A percentile compares a stretch with the other conserved stretches of the same genome.
phyloP scores from a whole-genome alignment of 2,113 vertebrate species.

The Calidris pygmaea region DNA sequence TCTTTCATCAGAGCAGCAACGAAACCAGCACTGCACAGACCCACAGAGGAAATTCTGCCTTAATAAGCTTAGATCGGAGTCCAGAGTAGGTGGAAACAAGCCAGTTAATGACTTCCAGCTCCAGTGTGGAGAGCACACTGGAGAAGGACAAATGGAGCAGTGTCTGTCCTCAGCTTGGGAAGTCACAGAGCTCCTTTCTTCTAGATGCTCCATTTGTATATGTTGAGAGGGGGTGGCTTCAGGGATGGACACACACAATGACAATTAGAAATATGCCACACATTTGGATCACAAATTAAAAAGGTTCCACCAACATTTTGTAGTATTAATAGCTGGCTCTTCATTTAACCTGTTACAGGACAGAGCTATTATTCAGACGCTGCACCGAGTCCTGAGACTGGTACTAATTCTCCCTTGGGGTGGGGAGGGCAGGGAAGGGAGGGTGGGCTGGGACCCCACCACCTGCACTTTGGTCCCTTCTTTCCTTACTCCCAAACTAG shows the following conservation, averaged over 20 bases:
- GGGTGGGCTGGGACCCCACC: not conserved
- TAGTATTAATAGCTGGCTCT: not conserved
- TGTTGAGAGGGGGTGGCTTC: not conserved
- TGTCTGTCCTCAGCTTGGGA: not conserved
- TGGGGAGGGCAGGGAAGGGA: not conserved
- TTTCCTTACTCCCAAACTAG: not conserved
- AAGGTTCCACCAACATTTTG: not conserved
- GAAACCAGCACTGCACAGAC: not conserved
- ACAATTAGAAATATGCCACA: not conserved
- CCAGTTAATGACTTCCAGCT: conserved; percentile 48
- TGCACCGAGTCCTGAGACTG: not conserved
- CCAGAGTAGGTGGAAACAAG: conserved; percentile 1
- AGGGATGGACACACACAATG: not conserved
- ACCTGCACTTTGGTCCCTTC: not conserved
- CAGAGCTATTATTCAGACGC: not conserved
- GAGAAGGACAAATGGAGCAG: conserved; percentile 10
- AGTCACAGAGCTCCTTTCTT: conserved; percentile 26
- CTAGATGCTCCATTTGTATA: not conserved
- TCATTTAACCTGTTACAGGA: not conserved
- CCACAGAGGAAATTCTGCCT: conserved; percentile 25
- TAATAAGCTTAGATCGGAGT: conserved; percentile 40
- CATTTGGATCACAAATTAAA: not conserved
- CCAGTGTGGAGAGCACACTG: not conserved
- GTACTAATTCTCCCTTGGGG: not conserved
- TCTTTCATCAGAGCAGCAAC: conserved; percentile 7